Evolutionary conservation across 2,113 vertebrate genomes (phyloP).

Genomic region (Nesoenas mayeri): DNA sequence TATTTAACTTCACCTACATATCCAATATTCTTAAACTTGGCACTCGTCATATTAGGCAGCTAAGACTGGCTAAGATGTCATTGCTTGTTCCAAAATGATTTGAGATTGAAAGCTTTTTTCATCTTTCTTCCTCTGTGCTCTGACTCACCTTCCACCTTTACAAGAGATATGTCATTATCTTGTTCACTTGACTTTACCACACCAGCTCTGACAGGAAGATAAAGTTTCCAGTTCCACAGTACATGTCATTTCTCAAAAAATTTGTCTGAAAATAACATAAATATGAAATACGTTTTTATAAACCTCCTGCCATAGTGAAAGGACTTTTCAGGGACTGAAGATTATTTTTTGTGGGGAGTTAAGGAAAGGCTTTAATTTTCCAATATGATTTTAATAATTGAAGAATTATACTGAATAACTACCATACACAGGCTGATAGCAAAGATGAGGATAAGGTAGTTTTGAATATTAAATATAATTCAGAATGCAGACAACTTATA

Average conservation of each 20-base stretch:
- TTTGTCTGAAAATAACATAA: conserved; percentile 61
- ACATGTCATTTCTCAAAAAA: conserved; percentile 52
- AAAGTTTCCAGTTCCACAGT: conserved; percentile 31
- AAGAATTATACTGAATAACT: conserved; percentile 35
- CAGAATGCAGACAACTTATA: not conserved
- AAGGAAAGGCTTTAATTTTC: conserved; percentile 61
- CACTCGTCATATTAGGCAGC: not conserved
- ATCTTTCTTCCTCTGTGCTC: conserved; percentile 30
- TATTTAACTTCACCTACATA: not conserved
- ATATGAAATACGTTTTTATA: conserved; percentile 42
- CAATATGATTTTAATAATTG: conserved; percentile 59
- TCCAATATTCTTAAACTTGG: not conserved
- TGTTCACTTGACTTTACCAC: conserved; percentile 58
- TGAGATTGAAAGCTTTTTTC: conserved; percentile 42
- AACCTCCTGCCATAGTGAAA: not conserved
- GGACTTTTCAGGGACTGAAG: conserved; percentile 58
- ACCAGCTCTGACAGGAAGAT: conserved; percentile 74
- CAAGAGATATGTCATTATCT: conserved; percentile 64
- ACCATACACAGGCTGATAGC: conserved; percentile 8
- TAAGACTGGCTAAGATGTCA: not conserved
- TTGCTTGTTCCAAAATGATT: not conserved
- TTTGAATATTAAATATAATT: not conserved
- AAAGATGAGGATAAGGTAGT: conserved; percentile 4
- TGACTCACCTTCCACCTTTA: conserved; percentile 67
- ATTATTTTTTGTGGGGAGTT: conserved; percentile 24